Evolutionary conservation across 2,888 invertebrate genomes (phyloP), one percentile per base, ranked within the genome.

Genomic region (Drosophila kambysellisi): DNA sequence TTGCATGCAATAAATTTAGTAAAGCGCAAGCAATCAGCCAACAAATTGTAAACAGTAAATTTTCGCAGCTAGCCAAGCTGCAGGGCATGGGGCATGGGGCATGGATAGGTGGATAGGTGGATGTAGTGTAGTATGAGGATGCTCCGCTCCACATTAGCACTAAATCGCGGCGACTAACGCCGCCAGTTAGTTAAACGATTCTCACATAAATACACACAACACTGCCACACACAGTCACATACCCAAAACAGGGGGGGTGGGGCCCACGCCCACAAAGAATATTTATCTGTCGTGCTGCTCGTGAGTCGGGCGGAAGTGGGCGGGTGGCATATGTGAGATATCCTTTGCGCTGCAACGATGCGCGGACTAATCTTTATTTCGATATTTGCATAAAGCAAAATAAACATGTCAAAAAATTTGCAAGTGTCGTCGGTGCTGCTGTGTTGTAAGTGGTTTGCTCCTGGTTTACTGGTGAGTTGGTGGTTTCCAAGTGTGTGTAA

Each of bases 1-100:
- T 80, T 65, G 81, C 82, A 58, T 63, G 86, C 81, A 71, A 88
- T 88, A 86, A 86, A 86, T 86, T 88, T 76, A 67, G 78, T 52
- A 81, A 81, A 85, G 84, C 82, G 87, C 83, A 75, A 86, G 85
- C 85, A 86, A 88, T 86, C 85, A 86, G 85, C 74, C 82, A 88
- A 86, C 85, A 86, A 86, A 86, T 86, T 86, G 85, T 86, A 86
- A 86, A 86, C 85, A 88, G 78, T 86, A 86, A 86, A 86, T 86
- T 86, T 76, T 56, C 57, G 60, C 41, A 25, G 60, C 73, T 56
- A 76, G 62, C 52, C 71, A 67, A 80, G 77, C 72, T 71, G 61
- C 43, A 68, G 70, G 66, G 57, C 48, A 50, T 43, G 54, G 43
- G 46, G 57, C 35, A 25, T 25, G 25, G 1, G 25, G 25, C 25